Conservation (phyloP, 2,888 invertebrate species). For the Elmis aenea region DNA sequence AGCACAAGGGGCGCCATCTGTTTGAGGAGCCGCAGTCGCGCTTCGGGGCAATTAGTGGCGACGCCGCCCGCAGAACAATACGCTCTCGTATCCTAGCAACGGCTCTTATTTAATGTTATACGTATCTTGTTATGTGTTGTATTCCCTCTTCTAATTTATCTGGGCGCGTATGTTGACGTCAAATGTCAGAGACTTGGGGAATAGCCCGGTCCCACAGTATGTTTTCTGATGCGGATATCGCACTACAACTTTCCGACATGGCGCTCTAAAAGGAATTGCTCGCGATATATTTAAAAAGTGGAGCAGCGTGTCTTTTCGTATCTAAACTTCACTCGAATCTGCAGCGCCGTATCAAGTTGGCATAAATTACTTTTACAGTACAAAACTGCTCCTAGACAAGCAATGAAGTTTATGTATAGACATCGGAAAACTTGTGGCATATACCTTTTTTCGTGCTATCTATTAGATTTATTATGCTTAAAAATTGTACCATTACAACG, state of each 20-base stretch:
- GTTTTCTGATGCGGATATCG: slow-evolving; percentile 42
- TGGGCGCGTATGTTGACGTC: slow-evolving; percentile 38
- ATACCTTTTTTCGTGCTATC: no score
- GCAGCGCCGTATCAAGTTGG: slow-evolving; percentile 7
- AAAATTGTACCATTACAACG: no score
- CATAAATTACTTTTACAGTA: slow-evolving; percentile 15
- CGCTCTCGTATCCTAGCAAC: slow-evolving; percentile 22
- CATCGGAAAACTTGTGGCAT: no score
- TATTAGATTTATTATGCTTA: no score
- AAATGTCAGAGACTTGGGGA: slow-evolving; percentile 40
- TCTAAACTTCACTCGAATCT: slow-evolving; percentile 4
- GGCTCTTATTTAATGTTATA: slow-evolving; percentile 22
- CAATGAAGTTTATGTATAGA: no score
- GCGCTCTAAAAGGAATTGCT: slow-evolving; percentile 24
- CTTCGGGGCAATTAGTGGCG: slow-evolving; percentile 32
- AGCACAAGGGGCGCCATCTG: slow-evolving; percentile 29
- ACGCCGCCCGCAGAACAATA: slow-evolving; percentile 31
- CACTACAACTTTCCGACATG: slow-evolving; percentile 19
- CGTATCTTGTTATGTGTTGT: slow-evolving; percentile 25
- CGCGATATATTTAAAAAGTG: slow-evolving; percentile 23
- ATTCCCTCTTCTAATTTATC: slow-evolving; percentile 43
- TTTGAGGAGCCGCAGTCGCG: slow-evolving; percentile 19
- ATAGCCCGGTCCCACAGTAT: slow-evolving; percentile 42
- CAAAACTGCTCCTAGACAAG: no score
- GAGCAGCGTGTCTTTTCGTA: slow-evolving; percentile 9